Conservation (phyloP, 1,140 invertebrate species). For the Rhagoletis pomonella region DNA sequence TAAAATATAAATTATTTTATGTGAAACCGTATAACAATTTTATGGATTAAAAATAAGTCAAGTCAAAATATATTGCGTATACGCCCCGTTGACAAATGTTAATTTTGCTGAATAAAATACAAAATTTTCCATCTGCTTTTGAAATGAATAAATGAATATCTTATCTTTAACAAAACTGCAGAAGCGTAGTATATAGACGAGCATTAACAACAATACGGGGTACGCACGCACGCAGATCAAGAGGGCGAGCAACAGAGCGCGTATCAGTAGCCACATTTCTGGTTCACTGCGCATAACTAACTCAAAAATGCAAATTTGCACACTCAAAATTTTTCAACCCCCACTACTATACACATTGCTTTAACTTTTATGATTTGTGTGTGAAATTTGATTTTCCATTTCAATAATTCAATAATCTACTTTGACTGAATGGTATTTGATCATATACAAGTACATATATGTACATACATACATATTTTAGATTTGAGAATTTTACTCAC, state of each 20-base stretch:
- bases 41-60: too few species aligned
- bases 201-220: background rate
- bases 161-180: background rate
- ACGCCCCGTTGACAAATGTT: background rate
- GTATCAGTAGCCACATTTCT: conserved; percentile 6
- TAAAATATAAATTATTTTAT: too few species aligned
- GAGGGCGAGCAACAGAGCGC: background rate
- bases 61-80: conserved; percentile 1
- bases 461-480: too few species aligned
- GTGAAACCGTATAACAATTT: too few species aligned
- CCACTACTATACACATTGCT: background rate
- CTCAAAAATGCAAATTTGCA: background rate
- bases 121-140: background rate
- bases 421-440: too few species aligned
- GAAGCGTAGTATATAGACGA: background rate
- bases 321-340: background rate
- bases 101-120: background rate
- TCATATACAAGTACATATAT: too few species aligned
- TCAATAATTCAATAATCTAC: too few species aligned
- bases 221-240: background rate
- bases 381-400: too few species aligned
- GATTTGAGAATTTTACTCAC: conserved; percentile 74
- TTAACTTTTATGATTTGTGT: background rate
- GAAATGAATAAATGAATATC: conserved; percentile 11
- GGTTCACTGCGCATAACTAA: background rate